A percentile compares a stretch with the other conserved stretches of the same genome.
phyloP scores from a whole-genome alignment of 2,888 invertebrate genomes.

The Tillus elongatus region DNA sequence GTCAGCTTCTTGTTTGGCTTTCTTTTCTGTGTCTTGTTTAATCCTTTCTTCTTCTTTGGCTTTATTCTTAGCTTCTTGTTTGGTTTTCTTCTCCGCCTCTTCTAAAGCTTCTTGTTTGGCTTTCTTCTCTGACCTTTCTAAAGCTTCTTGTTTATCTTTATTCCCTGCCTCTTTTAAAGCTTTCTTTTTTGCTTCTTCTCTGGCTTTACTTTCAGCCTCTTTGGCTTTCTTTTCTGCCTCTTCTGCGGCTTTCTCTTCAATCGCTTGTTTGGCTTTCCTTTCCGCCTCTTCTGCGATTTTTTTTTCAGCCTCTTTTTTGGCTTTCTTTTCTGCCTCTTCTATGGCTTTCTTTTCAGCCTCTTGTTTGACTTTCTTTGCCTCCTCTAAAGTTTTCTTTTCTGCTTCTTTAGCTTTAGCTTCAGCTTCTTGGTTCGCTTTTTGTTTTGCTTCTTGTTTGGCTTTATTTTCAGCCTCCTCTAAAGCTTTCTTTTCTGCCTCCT shows the following conservation, averaged over 20 bases:
- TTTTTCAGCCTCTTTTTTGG: conserved; percentile 18
- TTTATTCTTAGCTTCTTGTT: conserved; percentile 19
- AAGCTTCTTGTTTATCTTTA: conserved; percentile 14
- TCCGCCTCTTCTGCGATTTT: conserved; percentile 18
- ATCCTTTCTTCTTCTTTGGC: conserved; percentile 14
- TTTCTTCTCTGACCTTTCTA: conserved; percentile 24
- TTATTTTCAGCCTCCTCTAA: conserved; percentile 11
- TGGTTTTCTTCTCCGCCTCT: conserved; percentile 18
- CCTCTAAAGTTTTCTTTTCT: conserved; percentile 14
- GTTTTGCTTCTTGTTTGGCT: conserved; percentile 15
- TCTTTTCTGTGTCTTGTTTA: conserved; percentile 16
- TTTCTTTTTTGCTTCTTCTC: conserved; percentile 20
- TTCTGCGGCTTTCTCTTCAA: conserved; percentile 16
- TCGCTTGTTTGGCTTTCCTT: conserved; percentile 16
- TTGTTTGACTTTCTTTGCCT: conserved; percentile 17
- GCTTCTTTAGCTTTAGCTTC: conserved; percentile 17
- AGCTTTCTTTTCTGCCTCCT: conserved; percentile 17
- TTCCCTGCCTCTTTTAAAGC: conserved; percentile 18
- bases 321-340: conserved; percentile 17
- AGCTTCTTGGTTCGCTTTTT: conserved; percentile 10
- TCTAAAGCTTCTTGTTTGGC: not conserved
- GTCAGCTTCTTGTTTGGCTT: conserved; percentile 15
- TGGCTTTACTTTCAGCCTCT: conserved; percentile 16
- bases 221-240: conserved; percentile 20
- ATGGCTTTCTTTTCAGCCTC: conserved; percentile 21